A percentile compares a stretch with the other conserved stretches of the same genome.
These are phyloP conservation scores for Hetaerina titia DNA, from an alignment of 2,888 invertebrate genomes.

Conservation along the genomic window DNA sequence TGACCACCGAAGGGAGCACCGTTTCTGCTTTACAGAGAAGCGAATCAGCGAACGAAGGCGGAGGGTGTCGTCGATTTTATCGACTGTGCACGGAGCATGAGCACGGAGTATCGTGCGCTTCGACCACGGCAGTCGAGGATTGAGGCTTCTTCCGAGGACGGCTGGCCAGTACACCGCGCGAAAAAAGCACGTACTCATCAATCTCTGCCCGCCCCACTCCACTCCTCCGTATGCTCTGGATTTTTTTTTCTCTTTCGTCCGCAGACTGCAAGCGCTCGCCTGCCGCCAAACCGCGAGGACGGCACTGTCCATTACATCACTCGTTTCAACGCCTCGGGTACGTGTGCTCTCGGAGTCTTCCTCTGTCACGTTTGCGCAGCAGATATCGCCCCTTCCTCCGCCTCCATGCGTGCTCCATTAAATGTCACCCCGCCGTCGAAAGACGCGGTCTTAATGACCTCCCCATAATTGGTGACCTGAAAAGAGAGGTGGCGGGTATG, in stretches of 20 bases:
- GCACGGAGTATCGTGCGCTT: neutral
- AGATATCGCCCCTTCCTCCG: neutral
- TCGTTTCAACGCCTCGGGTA: neutral
- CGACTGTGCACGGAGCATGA: neutral
- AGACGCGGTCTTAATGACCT: conserved; percentile 13
- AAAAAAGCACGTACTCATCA: conserved; percentile 40
- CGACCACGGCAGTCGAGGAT: neutral
- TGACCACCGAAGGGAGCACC: too few relatives aligned
- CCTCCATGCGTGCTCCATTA: conserved; percentile 28
- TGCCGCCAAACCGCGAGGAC: neutral
- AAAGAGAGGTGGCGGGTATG: neutral
- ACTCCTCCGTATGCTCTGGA: neutral
- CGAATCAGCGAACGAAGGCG: too few relatives aligned
- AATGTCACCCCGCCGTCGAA: conserved; percentile 20
- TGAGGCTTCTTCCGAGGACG: neutral
- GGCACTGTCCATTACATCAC: conserved; percentile 42
- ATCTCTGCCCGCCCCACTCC: neutral
- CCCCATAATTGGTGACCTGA: neutral
- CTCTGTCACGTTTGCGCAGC: conserved; percentile 9
- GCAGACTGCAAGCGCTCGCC: neutral
- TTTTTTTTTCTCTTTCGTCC: neutral
- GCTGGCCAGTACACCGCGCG: neutral
- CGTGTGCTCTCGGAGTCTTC: conserved; percentile 22
- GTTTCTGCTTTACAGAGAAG: too few relatives aligned
- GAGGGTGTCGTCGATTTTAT: too few relatives aligned